Percentiles rank a stretch among this genome's conserved stretches.
Evolutionary conservation across 2,888 invertebrate species (phyloP).

Genomic region (Netelia inedita): DNA sequence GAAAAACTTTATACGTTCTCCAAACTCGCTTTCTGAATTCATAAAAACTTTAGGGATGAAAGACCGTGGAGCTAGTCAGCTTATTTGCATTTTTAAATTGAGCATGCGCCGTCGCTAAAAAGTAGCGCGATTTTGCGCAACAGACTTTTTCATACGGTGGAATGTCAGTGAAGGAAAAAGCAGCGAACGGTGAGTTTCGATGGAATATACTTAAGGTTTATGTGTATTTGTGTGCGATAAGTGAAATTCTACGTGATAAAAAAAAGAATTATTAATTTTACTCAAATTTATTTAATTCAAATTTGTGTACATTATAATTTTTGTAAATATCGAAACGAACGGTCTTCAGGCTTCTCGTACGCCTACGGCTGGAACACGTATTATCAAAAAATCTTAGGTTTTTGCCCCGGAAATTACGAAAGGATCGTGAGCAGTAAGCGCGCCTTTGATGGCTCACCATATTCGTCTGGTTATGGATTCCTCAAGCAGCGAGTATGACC

Average conservation of each 20-base stretch:
- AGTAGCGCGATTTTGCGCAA: slow-evolving; percentile 4
- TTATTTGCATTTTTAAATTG: slow-evolving; percentile 14
- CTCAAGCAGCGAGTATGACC: slow-evolving; percentile 57
- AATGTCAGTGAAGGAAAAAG: not conserved
- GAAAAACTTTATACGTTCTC: slow-evolving; percentile 10
- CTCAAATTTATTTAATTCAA: not conserved
- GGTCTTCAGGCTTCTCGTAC: slow-evolving; percentile 61
- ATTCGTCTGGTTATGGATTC: slow-evolving; percentile 52
- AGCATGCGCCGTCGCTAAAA: not conserved
- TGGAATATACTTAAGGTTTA: slow-evolving; percentile 6
- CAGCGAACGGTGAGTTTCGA: not conserved
- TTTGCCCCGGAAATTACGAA: slow-evolving; percentile 48
- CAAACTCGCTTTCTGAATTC: not conserved
- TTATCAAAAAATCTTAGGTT: slow-evolving; percentile 70
- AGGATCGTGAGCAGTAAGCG: slow-evolving; percentile 27
- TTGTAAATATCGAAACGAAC: not conserved
- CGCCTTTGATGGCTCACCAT: slow-evolving; percentile 44
- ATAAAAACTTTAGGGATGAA: not conserved
- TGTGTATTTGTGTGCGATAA: not conserved
- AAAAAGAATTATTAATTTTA: not conserved
- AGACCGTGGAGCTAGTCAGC: not conserved
- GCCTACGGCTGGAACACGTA: slow-evolving; percentile 71
- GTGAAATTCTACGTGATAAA: not conserved
- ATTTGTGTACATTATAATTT: too few relatives aligned
- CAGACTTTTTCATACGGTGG: not conserved